Conservation (phyloP, 1,140 invertebrate species). For the Trialeurodes vaporariorum region DNA sequence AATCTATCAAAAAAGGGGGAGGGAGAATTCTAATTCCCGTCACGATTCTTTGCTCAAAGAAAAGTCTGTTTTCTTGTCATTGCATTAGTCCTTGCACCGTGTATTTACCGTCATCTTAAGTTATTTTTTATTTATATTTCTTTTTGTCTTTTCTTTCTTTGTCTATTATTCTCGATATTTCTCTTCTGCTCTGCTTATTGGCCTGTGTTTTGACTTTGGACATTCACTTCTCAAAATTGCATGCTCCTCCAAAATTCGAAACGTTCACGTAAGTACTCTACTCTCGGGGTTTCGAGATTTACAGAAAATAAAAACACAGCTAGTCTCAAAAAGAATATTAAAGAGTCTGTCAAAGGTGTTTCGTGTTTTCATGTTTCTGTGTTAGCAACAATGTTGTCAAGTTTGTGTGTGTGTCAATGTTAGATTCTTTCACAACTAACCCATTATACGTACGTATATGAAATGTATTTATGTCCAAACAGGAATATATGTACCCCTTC, state of each 20-base stretch:
- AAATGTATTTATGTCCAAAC: no score
- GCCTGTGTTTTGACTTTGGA: slow-evolving; percentile 48
- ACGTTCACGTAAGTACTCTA: slow-evolving; percentile 62
- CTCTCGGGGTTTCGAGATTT: slow-evolving; percentile 11
- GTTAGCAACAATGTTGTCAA: neutral
- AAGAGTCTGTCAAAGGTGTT: slow-evolving; percentile 16
- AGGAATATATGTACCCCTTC: neutral
- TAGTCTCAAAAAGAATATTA: slow-evolving; percentile 12
- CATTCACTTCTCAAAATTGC: slow-evolving; percentile 49
- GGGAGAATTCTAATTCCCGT: no score
- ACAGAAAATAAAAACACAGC: slow-evolving; percentile 3
- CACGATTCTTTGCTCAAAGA: no score
- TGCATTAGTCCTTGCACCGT: neutral
- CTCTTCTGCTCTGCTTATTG: slow-evolving; percentile 57
- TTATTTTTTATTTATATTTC: slow-evolving; percentile 27
- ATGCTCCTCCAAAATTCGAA: slow-evolving; percentile 55
- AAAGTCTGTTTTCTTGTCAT: no score
- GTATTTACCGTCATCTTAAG: slow-evolving; percentile 12
- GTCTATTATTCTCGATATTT: slow-evolving; percentile 57
- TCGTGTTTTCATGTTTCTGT: slow-evolving; percentile 14
- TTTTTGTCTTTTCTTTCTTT: slow-evolving; percentile 33
- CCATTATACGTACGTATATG: neutral
- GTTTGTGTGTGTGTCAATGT: neutral
- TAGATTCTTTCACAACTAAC: neutral
- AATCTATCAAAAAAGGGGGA: no score